These are phyloP conservation scores for Ameiurus melas DNA, from an alignment of 2,113 vertebrate species.

Conservation along the genomic window DNA sequence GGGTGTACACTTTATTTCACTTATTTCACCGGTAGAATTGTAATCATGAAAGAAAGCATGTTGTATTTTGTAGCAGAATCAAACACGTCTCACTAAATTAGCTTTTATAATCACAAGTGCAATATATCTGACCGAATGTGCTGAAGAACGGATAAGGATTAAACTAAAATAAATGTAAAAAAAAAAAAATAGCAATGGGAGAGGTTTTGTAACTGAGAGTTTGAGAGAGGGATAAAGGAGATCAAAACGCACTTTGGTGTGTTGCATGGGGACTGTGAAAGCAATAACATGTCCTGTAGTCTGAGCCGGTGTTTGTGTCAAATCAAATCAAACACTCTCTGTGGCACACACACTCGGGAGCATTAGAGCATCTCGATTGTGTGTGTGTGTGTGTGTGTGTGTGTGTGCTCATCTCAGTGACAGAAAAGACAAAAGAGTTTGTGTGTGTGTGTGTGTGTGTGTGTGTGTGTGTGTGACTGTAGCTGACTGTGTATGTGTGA, in stretches of 20 bases:
- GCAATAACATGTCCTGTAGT: slow-evolving; percentile 37
- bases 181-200: not conserved
- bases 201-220: not conserved
- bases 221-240: not conserved
- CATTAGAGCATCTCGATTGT: not conserved
- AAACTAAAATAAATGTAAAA: not conserved
- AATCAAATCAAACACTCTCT: slow-evolving; percentile 38
- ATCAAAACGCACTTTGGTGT: not conserved
- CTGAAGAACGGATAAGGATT: not conserved
- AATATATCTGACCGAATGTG: not conserved
- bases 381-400: not conserved
- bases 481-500: not conserved
- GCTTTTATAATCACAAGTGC: not conserved
- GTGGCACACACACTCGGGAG: slow-evolving; percentile 10
- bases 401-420: not conserved
- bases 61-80: not conserved
- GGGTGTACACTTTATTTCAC: not conserved
- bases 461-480: not conserved
- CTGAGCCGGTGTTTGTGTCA: slow-evolving; percentile 15
- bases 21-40: not conserved
- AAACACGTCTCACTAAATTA: not conserved
- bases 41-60: not conserved
- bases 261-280: slow-evolving; percentile 34
- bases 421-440: not conserved
- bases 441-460: too few species aligned